Base-by-base conservation (phyloP, 1,140 invertebrate genomes). In the Drosophila ficusphila region DNA sequence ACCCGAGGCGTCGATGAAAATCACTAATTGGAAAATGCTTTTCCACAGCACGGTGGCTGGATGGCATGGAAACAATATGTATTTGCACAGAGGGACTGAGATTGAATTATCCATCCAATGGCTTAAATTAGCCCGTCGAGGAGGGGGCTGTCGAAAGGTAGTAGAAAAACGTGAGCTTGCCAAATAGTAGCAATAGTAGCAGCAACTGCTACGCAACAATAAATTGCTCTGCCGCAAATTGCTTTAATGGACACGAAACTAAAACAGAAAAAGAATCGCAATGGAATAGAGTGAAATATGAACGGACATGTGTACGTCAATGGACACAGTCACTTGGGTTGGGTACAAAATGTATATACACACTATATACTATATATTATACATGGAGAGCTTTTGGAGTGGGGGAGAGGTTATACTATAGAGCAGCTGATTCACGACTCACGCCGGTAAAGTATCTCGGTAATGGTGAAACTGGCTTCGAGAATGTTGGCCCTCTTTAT, bases 361-460 rank as follows among this genome's bases (percentile, higher is more conserved):
- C 9, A 12, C 8, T 14, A 23, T 48, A 48, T 14, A 12, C 11
- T 25, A 39, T 23, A 16, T 27, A 53, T 11, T 18, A 14, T 29
- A 29, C 19, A 41, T 4, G 18, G 19, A 27, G 14, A 31, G 48
- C 41, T 23, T 29, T 51, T 14, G 49, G 29, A 29, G 39, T 18
- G 34, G 42, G 18, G 52, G 11, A 29, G 11, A 19, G 47, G 29
- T 52, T 39, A 34, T 9, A 18, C n/a, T 3, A 39, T 23, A 39
- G 41, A 82, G 54, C 70, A 61, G 81, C 79, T 83, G 79, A 83
- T 86, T 83, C 79, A 83, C 52, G 79, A 83, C 79, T 83, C 79
- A 83, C 52, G 52, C 34, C 70, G 47, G 62, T 29, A 12, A 52
- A 70, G 61, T 65, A 41, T 53, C 53, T 65, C 23, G 16, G 41